Evolutionary conservation across 2,888 invertebrate species (phyloP).

Genomic region (Drosophila ustulata): DNA sequence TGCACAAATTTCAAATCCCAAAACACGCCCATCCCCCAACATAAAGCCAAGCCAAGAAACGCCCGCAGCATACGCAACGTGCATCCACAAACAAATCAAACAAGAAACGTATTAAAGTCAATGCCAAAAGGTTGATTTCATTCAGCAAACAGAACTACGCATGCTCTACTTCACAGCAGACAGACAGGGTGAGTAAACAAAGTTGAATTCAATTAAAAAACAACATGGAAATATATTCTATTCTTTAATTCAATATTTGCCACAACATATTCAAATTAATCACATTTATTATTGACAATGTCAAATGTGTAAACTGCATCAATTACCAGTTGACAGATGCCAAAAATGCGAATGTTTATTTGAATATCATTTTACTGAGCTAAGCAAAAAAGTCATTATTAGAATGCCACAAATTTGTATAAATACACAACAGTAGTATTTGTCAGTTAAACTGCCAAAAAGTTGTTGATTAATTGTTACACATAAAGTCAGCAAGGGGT

Average conservation of each 20-base stretch:
- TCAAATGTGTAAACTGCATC: conserved; percentile 7
- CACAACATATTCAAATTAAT: neutral
- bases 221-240: neutral
- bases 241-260: conserved; percentile 18
- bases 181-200: conserved; percentile 5
- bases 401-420: neutral
- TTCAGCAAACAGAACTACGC: conserved; percentile 12
- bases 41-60: conserved; percentile 31
- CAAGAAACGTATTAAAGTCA: conserved; percentile 59
- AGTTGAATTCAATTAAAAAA: neutral
- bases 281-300: conserved; percentile 10
- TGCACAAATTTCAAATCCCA: conserved; percentile 75
- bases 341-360: neutral
- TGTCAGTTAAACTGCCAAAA: neutral
- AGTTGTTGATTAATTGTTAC: neutral
- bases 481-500: neutral
- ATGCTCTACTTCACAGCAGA: conserved; percentile 35
- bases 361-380: neutral
- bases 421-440: neutral
- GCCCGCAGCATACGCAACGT: conserved; percentile 73
- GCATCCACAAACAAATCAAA: conserved; percentile 76
- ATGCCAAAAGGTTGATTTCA: conserved; percentile 10
- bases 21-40: conserved; percentile 45
- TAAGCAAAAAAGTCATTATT: neutral
- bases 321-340: conserved; percentile 9